phyloP scores from a whole-genome alignment of 2,888 invertebrate genomes.

The Leptinotarsa rubiginosa region DNA sequence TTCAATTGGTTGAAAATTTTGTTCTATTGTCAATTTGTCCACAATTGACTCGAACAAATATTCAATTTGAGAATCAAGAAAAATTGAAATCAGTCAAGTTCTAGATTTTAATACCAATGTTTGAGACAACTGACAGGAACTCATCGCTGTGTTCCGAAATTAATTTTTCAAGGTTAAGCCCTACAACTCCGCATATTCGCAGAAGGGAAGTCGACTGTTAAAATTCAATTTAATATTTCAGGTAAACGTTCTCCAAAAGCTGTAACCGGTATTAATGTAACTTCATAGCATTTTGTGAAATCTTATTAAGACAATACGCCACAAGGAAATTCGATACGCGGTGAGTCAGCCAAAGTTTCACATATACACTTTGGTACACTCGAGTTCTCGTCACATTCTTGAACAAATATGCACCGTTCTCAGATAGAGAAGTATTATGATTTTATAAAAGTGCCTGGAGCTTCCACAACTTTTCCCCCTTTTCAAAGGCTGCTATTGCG shows the following conservation, averaged over 20 bases:
- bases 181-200: slow-evolving; percentile 25
- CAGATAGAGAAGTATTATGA: neutral
- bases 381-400: neutral
- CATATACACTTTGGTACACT: neutral
- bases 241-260: slow-evolving; percentile 41
- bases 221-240: slow-evolving; percentile 46
- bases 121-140: slow-evolving; percentile 35
- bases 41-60: neutral
- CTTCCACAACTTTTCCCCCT: neutral
- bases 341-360: slow-evolving; percentile 5
- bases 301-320: slow-evolving; percentile 43
- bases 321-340: slow-evolving; percentile 33
- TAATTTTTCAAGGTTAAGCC: slow-evolving; percentile 37
- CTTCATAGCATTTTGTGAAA: slow-evolving; percentile 41
- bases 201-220: slow-evolving; percentile 40
- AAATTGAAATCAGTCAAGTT: slow-evolving; percentile 12
- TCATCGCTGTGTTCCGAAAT: slow-evolving; percentile 30
- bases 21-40: neutral
- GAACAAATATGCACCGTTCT: neutral
- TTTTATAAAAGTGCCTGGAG: neutral
- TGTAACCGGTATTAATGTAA: slow-evolving; percentile 40
- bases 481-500: too few relatives aligned
- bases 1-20: too few relatives aligned
- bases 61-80: neutral
- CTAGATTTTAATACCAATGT: slow-evolving; percentile 32